Percentiles rank a stretch among this genome's conserved stretches.
Conservation (phyloP, 2,797 vertebrate species). For the Ibycter americanus region DNA sequence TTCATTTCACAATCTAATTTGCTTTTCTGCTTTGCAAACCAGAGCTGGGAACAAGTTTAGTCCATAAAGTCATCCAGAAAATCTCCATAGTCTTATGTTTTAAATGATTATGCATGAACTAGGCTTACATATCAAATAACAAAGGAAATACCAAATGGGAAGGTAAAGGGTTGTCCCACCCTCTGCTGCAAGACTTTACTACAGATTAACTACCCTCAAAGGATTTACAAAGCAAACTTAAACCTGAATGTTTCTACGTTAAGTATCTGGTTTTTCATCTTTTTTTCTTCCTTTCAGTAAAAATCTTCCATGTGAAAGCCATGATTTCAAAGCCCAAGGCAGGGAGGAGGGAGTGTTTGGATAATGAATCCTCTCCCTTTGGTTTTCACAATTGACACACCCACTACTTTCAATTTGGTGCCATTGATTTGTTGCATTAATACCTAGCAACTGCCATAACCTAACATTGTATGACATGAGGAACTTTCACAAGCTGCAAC, state of each 20-base stretch:
- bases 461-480: not conserved
- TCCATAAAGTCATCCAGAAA: conserved; percentile 18
- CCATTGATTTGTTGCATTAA: not conserved
- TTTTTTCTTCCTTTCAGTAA: conserved; percentile 9
- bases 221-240: conserved; percentile 22
- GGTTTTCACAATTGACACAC: not conserved
- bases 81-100: not conserved
- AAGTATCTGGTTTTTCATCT: not conserved
- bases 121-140: conserved; percentile 19
- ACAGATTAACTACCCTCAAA: conserved; percentile 19
- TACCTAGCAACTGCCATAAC: not conserved
- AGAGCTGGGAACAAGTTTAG: conserved; percentile 1
- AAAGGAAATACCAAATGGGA: conserved; percentile 39
- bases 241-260: not conserved
- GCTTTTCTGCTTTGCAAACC: conserved; percentile 28
- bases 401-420: not conserved
- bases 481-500: conserved; percentile 16
- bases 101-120: conserved; percentile 39
- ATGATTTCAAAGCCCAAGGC: not conserved
- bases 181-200: not conserved
- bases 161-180: not conserved
- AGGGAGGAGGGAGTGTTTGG: not conserved
- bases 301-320: not conserved
- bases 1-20: conserved; percentile 34
- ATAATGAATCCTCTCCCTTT: not conserved